Base-by-base conservation (phyloP, 2,888 invertebrate genomes). In the Ophion obscuratus region DNA sequence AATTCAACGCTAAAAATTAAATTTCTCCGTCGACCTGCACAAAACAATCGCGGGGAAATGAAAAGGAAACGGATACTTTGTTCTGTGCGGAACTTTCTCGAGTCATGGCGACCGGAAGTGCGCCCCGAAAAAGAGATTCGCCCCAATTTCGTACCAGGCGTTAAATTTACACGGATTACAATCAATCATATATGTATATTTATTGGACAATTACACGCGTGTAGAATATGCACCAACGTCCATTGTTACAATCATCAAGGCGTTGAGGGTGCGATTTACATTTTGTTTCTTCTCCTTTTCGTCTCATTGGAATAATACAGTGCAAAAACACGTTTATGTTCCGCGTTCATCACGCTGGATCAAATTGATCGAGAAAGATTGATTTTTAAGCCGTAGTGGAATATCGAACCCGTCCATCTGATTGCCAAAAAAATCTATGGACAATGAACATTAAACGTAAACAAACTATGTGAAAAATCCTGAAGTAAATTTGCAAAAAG, bases 141-240 rank as follows among this genome's bases (percentile, higher is more conserved):
- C 70, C 4, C 24, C 17, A 44, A 75, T 73, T 61, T 61, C 36
- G 61, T 64, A 17, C 66, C 75, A 53, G 47, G 47, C 67, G 36
- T 53, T 40, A 2, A 47, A 57, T 78, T 83, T 83, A 17, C 86
- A 78, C 86, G 85, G 83, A 57, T 88, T 88, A 87, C 85, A 87
- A 87, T 89, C 85, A 68, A 88, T 87, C 85, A 87, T 84, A 84
- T 87, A 85, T 88, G 81, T 87, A 53, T 57, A 53, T 87, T 87
- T 81, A 87, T 88, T 88, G 77, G 73, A 86, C 81, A 87, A 83
- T 79, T 85, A 87, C 79, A 86, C 76, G 71, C 87, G 59, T 87
- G 11, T 53, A 86, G 76, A 80, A 53, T 86, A 85, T 86, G 75
- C 73, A 78, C 62, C 77, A 59, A 82, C 77, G 82, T 53, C 77